Evolutionary conservation across 1,140 invertebrate genomes (phyloP), one percentile per base, ranked within the genome.

Genomic region (Drosophila eugracilis): DNA sequence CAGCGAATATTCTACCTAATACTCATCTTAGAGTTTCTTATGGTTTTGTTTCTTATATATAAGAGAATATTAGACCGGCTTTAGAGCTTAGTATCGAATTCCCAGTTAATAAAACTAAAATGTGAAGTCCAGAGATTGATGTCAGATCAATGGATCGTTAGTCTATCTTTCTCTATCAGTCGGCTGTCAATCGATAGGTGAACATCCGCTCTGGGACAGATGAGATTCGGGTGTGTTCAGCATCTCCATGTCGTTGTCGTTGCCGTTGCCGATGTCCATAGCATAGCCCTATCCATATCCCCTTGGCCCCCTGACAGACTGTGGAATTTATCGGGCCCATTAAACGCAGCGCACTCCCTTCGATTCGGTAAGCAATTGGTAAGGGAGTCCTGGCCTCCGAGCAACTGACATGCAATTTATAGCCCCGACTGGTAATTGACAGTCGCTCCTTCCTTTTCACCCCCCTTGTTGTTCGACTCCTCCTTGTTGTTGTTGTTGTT

Each of bases 321-420:
- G 48, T 52, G 78, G 42, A 81, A 86, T 86, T 86, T 86, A 86
- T 86, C 58, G 81, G 41, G 54, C 62, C 83, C 83, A 86, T 86
- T 86, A 86, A 86, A 77, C 77, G 81, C 83, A 88, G 78, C 67
- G 71, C 63, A 73, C 53, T 58, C 42, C 50, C 41, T 71, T 49
- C 54, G 55, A 42, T 47, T 62, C 47, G 30, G 39, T 42, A 22
- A 41, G 69, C 53, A 24, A 60, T 72, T 72, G 59, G 47, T 30
- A 54, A 44, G 50, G 50, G 24, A 39, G 12, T 12, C 7, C 9
- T 7, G 15, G 45, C 37, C 32, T 55, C 22, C 41, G 44, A 44
- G 54, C 44, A 53, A 44, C 71, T 85, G 81, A 86, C 81, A 85
- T 81, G 77, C 77, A 85, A 85, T 85, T 85, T 85, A 85, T 85